Evolutionary conservation across 2,113 vertebrate species (phyloP), one percentile per base, ranked within the genome.

Genomic region (Formicarius rufipectus): DNA sequence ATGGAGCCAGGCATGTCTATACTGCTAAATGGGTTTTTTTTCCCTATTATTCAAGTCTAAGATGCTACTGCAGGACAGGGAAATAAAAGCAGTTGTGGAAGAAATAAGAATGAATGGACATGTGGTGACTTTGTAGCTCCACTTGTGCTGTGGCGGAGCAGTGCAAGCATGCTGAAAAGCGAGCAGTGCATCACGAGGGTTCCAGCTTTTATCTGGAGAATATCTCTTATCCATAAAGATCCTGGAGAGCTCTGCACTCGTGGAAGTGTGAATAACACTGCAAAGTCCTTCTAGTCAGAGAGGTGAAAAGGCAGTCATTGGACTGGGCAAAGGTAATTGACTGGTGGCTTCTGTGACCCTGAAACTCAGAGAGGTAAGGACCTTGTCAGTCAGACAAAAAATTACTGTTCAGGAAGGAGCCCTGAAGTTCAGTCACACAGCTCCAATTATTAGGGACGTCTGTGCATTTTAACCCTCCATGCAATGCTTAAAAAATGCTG

Each of bases 271-370:
- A 92, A 92, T 93, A 96, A 94, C 92, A 84, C 56, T 89, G 92
- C 72, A 53, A 72, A 92, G 92, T 95, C 86, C 83, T 94, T 93
- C 87, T 89, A 64, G 94, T 72, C 64, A 56, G 90, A 55, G 80
- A 92, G 79, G 92, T 94, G 90, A 96, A 94, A 93, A 96, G 80
- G 83, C 80, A 94, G 79, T 81, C 93, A 84, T 68, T 81, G 95
- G 73, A 67, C 79, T 93, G 93, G 90, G 76, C 93, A 84, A 94
- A 93, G 85, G 92, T 96, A 96, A 96, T 96, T 97, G 96, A 92
- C 85, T 86, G 92, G 78, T 92, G 96, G 83, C 88, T 94, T 87
- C 73, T 89, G 80, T 94, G 92, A 96, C 95, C 90, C 95, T 50
- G 45, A 73, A 68, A 31, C 85, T 93, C 66, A 23, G 69, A 71